Evolutionary conservation across 1,140 invertebrate genomes (phyloP).

Genomic region (Orchestia grillus): DNA sequence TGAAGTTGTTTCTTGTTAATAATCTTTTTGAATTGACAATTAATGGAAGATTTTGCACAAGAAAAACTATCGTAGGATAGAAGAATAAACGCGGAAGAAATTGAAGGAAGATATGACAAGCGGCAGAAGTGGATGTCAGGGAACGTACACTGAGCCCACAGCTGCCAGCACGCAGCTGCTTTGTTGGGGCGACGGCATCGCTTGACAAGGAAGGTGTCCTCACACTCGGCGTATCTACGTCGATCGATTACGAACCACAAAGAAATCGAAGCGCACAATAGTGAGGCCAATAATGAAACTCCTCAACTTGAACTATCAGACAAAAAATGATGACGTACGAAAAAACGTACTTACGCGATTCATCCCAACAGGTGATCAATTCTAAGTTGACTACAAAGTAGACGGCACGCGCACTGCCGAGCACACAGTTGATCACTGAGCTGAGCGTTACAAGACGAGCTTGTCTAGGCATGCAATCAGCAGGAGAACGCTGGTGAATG

Average conservation of each 20-base stretch:
- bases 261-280: not conserved
- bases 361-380: not conserved
- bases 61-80: too few relatives aligned
- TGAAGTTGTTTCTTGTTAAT: too few relatives aligned
- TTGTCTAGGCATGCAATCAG: conserved; percentile 24
- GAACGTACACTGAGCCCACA: not conserved
- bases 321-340: not conserved
- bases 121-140: not conserved
- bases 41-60: too few relatives aligned
- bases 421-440: not conserved
- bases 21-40: too few relatives aligned
- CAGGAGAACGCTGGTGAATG: not conserved
- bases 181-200: not conserved
- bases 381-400: not conserved
- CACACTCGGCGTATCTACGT: not conserved
- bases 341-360: not conserved
- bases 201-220: not conserved
- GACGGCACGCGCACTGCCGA: not conserved
- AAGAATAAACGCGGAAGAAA: not conserved
- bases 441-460: not conserved
- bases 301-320: too few relatives aligned
- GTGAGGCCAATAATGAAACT: not conserved
- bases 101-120: not conserved
- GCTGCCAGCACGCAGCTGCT: not conserved
- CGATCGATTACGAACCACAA: not conserved